phyloP scores from a whole-genome alignment of 2,888 invertebrate species.

The Caenorhabditis japonica region DNA sequence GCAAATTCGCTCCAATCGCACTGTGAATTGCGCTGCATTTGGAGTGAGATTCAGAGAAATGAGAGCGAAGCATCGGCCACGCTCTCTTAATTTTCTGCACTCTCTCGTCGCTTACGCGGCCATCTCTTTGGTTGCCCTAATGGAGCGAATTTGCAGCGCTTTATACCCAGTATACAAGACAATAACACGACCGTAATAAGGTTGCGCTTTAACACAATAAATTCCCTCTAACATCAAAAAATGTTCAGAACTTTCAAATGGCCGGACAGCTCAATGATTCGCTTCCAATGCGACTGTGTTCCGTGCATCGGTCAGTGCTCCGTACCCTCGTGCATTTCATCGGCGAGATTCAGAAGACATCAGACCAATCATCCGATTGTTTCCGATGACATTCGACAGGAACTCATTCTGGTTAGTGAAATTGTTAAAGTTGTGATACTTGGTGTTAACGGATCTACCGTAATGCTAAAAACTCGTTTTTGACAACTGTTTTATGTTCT shows the following conservation, averaged over 20 bases:
- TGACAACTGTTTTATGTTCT: not conserved
- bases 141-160: too few species aligned
- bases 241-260: slow-evolving; percentile 77
- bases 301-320: slow-evolving; percentile 72
- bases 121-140: too few species aligned
- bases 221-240: too few species aligned
- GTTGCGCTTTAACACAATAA: too few species aligned
- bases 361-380: slow-evolving; percentile 19
- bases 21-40: too few species aligned
- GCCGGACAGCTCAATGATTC: slow-evolving; percentile 76
- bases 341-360: slow-evolving; percentile 50
- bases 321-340: slow-evolving; percentile 26
- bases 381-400: slow-evolving; percentile 31
- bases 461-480: not conserved
- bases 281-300: slow-evolving; percentile 77
- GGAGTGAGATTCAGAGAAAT: too few species aligned
- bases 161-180: too few species aligned
- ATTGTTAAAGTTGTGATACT: not conserved
- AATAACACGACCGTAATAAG: too few species aligned
- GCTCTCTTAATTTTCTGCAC: too few species aligned
- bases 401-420: slow-evolving; percentile 38
- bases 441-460: not conserved
- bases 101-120: too few species aligned
- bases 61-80: too few species aligned
- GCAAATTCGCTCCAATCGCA: too few species aligned